phyloP scores from a whole-genome alignment of 2,113 vertebrate genomes.

The Isurus oxyrinchus region DNA sequence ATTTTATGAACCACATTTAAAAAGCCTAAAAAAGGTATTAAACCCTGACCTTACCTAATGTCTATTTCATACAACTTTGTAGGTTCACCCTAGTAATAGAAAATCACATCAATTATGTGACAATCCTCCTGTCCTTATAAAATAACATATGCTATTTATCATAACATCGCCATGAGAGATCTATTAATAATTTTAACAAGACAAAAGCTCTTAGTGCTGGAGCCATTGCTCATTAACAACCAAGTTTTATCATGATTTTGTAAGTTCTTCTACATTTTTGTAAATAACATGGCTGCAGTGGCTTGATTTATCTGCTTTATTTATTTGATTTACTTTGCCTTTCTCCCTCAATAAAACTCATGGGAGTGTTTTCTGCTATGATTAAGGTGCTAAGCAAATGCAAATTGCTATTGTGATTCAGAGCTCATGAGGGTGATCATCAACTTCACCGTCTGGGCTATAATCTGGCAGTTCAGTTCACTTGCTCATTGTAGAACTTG shows the following conservation, averaged over 20 bases:
- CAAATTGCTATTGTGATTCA: not conserved
- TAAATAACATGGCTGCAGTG: not conserved
- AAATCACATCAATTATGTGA: not conserved
- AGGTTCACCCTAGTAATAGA: not conserved
- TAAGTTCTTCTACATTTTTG: not conserved
- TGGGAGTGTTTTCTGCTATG: not conserved
- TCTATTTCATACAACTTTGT: not conserved
- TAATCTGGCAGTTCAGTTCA: not conserved
- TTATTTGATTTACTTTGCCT: not conserved
- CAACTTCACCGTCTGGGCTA: not conserved
- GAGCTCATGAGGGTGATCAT: not conserved
- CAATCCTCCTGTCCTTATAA: not conserved
- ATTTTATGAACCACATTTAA: not conserved
- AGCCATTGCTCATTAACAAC: not conserved
- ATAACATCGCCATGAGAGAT: not conserved
- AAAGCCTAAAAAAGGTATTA: not conserved
- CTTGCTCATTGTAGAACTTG: not conserved
- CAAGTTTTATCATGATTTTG: not conserved
- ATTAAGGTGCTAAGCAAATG: not conserved
- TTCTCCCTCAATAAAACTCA: not conserved
- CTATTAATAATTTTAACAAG: not conserved
- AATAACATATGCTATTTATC: not conserved
- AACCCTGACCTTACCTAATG: not conserved
- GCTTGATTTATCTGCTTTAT: not conserved
- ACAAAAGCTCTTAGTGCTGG: not conserved